phyloP scores from a whole-genome alignment of 2,113 vertebrate species.

The Hyla sarda region DNA sequence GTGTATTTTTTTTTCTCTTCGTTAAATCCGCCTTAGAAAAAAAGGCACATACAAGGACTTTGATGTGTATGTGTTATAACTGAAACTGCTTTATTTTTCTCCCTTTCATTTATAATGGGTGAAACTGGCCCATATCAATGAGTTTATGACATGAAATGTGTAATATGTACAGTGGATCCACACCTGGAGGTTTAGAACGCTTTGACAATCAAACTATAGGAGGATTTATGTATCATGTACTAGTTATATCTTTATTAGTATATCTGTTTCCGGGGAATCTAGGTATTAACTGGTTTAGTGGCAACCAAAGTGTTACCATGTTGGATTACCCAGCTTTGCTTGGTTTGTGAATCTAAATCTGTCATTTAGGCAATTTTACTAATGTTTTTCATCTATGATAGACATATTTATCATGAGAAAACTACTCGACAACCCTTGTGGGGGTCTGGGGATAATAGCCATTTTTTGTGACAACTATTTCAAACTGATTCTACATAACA shows the following conservation, averaged over 20 bases:
- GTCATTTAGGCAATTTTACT: too few species aligned
- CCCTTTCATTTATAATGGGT: constrained; percentile 18
- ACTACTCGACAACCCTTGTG: too few species aligned
- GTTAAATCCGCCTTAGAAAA: neutral
- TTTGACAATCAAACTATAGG: neutral
- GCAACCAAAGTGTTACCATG: too few species aligned
- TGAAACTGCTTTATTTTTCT: constrained; percentile 25
- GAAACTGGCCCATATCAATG: neutral
- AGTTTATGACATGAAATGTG: neutral
- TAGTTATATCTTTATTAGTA: too few species aligned
- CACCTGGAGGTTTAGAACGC: constrained; percentile 4
- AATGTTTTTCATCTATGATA: too few species aligned
- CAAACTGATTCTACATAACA: neutral
- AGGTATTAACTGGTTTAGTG: neutral
- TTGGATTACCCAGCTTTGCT: too few species aligned
- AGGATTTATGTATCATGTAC: neutral
- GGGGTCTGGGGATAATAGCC: too few species aligned
- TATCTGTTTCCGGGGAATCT: too few species aligned
- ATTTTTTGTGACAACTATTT: too few species aligned
- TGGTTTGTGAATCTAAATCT: too few species aligned
- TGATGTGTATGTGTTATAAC: constrained; percentile 46
- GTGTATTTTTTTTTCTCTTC: constrained; percentile 45
- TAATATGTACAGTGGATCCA: neutral
- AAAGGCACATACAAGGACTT: neutral
- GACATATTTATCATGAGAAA: too few species aligned